phyloP scores from a whole-genome alignment of 2,888 invertebrate species.

The Pseudococcus jackbeardsleyi region DNA sequence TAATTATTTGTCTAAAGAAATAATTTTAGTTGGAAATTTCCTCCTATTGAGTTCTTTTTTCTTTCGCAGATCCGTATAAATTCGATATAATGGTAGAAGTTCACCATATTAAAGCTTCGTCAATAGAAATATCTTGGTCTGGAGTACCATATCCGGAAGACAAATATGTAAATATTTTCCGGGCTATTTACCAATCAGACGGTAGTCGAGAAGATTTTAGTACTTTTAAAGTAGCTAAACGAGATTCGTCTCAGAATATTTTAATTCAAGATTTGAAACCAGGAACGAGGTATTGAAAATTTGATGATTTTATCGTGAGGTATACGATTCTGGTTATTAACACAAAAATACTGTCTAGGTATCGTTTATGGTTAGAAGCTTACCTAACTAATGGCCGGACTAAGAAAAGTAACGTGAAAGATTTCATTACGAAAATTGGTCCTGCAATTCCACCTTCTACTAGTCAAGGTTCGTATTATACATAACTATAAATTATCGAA shows the following conservation, averaged over 20 bases:
- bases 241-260: slow-evolving; percentile 79
- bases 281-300: slow-evolving; percentile 73
- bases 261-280: slow-evolving; percentile 80
- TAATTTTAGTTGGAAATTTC: background rate
- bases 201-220: slow-evolving; percentile 81
- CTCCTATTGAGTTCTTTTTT: background rate
- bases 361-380: slow-evolving; percentile 89
- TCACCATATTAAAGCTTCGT: slow-evolving; percentile 81
- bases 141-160: slow-evolving; percentile 91
- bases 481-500: background rate
- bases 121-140: slow-evolving; percentile 84
- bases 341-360: slow-evolving; percentile 72
- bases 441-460: slow-evolving; percentile 72
- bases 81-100: slow-evolving; percentile 85
- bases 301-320: background rate
- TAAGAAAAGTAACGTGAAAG: slow-evolving; percentile 90
- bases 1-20: slow-evolving; percentile 68
- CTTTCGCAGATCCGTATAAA: slow-evolving; percentile 80
- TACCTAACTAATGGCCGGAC: slow-evolving; percentile 91
- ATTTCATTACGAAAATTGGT: slow-evolving; percentile 86
- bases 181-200: slow-evolving; percentile 85
- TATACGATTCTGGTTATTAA: background rate
- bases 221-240: slow-evolving; percentile 82
- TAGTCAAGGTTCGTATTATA: slow-evolving; percentile 72
- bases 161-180: slow-evolving; percentile 89